These are phyloP conservation scores for Corvus cornix DNA, from an alignment of 2,113 vertebrate species.

Conservation along the genomic window DNA sequence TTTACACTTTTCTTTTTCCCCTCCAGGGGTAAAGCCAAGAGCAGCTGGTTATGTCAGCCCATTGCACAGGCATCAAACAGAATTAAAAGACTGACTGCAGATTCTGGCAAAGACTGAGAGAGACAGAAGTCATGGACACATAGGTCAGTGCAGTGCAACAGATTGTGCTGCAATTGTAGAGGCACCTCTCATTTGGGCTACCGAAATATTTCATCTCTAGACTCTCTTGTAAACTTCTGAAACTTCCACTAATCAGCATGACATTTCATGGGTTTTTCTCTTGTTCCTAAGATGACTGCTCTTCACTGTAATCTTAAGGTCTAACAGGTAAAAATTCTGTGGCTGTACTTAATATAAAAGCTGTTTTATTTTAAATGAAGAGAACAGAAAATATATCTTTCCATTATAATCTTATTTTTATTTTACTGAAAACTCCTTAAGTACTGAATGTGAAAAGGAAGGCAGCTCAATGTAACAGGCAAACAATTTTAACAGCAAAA, in stretches of 20 bases:
- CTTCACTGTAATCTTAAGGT: neutral
- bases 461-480: neutral
- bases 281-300: neutral
- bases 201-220: neutral
- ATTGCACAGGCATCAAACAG: neutral
- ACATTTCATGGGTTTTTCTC: neutral
- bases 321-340: neutral
- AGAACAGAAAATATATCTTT: neutral
- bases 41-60: neutral
- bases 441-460: neutral
- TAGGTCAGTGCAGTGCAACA: accelerated
- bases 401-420: neutral
- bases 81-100: neutral
- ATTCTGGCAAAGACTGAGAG: neutral
- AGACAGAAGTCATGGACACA: neutral
- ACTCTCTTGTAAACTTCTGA: neutral
- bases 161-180: neutral
- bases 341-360: neutral
- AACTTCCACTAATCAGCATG: neutral
- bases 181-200: neutral
- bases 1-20: neutral
- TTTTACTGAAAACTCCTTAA: neutral
- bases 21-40: neutral
- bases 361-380: neutral
- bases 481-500: neutral